Evolutionary conservation across 1,140 invertebrate genomes (phyloP).

Genomic region (Bombyx mori): DNA sequence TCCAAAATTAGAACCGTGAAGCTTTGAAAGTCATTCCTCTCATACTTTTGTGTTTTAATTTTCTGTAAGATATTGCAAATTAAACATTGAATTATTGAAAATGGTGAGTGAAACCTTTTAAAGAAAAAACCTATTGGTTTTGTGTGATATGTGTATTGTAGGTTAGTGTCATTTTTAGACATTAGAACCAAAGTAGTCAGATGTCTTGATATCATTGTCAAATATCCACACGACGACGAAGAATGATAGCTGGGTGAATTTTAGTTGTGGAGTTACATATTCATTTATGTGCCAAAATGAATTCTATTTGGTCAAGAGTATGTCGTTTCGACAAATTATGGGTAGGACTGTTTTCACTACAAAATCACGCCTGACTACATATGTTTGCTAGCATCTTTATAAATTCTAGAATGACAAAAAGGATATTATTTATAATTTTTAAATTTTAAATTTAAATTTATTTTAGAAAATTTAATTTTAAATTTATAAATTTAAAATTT

Average conservation of each 20-base stretch:
- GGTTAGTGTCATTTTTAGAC: not conserved
- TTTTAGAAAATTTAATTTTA: too few species aligned
- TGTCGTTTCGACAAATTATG: slow-evolving; percentile 9
- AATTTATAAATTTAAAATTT: too few species aligned
- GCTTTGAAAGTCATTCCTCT: slow-evolving; percentile 3
- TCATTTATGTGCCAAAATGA: slow-evolving; percentile 7
- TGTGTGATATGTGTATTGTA: too few species aligned
- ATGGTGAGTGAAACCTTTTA: slow-evolving; percentile 17
- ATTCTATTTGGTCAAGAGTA: slow-evolving; percentile 16
- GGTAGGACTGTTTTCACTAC: not conserved
- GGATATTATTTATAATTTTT: too few species aligned
- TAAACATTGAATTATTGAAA: not conserved
- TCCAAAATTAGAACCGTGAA: slow-evolving; percentile 45
- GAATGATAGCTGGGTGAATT: too few species aligned
- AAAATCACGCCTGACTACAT: too few species aligned
- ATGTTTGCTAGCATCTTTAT: too few species aligned
- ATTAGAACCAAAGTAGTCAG: not conserved
- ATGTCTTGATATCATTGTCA: not conserved
- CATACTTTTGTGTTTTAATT: slow-evolving; percentile 4
- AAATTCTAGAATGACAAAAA: too few species aligned
- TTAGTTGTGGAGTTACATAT: not conserved
- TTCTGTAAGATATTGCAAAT: not conserved
- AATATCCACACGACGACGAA: not conserved
- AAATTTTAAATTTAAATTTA: too few species aligned
- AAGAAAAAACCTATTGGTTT: too few species aligned